These are phyloP conservation scores for Scophthalmus maximus DNA, from an alignment of 2,113 vertebrate species.

Conservation along the genomic window DNA sequence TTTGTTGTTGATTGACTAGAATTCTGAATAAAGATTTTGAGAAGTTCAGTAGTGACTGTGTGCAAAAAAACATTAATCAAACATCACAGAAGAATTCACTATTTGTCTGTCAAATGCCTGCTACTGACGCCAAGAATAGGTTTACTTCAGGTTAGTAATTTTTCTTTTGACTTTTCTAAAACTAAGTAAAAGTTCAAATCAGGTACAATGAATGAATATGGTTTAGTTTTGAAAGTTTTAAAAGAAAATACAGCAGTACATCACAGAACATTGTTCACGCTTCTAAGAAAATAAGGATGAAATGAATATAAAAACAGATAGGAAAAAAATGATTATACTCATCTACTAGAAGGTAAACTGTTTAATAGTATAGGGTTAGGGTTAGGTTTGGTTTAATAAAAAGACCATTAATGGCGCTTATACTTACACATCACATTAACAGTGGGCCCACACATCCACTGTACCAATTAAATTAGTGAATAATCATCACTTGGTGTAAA, in stretches of 20 bases:
- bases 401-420: background rate
- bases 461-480: background rate
- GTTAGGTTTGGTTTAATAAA: background rate
- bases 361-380: too few species aligned
- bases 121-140: background rate
- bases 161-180: too few species aligned
- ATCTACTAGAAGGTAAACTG: too few species aligned
- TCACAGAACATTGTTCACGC: background rate
- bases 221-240: background rate
- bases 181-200: too few species aligned
- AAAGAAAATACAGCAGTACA: background rate
- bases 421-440: background rate
- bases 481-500: background rate
- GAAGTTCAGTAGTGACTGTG: background rate
- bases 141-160: background rate
- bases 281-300: background rate
- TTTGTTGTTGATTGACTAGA: slow-evolving; percentile 3
- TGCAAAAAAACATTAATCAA: slow-evolving; percentile 23
- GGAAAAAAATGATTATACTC: too few species aligned
- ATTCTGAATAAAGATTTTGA: slow-evolving; percentile 8
- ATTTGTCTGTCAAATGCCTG: background rate
- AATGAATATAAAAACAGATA: too few species aligned
- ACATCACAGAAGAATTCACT: slow-evolving; percentile 14
- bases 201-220: too few species aligned
- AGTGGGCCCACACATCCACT: background rate